These are phyloP conservation scores for Heliconius melpomene DNA, from an alignment of 1,140 invertebrate genomes.

Conservation along the genomic window DNA sequence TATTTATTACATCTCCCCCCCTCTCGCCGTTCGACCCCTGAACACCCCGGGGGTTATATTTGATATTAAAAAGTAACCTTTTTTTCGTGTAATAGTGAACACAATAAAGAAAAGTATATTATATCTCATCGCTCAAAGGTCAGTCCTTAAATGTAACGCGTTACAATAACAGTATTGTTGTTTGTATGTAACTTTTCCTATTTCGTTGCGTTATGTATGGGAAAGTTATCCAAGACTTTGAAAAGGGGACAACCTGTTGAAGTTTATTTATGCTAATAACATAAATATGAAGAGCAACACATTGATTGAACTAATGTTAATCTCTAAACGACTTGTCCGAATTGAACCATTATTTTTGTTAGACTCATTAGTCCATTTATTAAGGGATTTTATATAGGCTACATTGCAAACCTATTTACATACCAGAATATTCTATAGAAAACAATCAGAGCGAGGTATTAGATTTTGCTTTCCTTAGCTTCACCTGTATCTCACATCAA, in stretches of 20 bases:
- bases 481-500: no score
- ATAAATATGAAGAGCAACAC: no score
- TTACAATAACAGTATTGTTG: neutral
- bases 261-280: no score
- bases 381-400: no score
- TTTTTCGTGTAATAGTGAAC: neutral
- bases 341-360: no score
- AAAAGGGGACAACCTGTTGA: neutral
- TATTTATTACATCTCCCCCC: neutral
- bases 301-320: no score
- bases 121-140: neutral
- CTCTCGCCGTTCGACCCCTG: neutral
- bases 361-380: no score
- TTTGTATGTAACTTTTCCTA: neutral
- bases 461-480: no score
- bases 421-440: no score
- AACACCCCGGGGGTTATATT: neutral
- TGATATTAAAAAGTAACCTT: constrained; percentile 9
- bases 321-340: no score
- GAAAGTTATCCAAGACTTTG: neutral
- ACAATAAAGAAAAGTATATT: neutral
- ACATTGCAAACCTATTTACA: no score
- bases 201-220: neutral
- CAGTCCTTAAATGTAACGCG: neutral
- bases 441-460: no score